Percentiles rank a stretch among this genome's conserved stretches.
phyloP scores from a whole-genome alignment of 2,888 invertebrate genomes.

The Xestobium rufovillosum region DNA sequence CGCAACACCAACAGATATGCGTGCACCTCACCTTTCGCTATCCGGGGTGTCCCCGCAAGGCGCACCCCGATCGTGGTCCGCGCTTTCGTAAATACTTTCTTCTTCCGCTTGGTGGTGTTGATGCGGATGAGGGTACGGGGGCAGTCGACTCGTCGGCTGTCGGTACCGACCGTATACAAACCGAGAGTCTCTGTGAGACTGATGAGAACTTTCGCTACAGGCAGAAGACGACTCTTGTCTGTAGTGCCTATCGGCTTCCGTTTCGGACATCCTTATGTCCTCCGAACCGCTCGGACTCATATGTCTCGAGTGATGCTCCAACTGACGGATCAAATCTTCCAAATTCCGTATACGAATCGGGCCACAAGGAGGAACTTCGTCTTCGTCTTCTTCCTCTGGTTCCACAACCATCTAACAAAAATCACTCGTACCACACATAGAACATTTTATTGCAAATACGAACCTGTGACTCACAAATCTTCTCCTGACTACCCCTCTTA shows the following conservation, averaged over 20 bases:
- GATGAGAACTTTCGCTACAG: constrained; percentile 68
- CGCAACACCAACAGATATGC: too few relatives aligned
- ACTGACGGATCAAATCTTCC: constrained; percentile 82
- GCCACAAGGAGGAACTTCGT: constrained; percentile 71
- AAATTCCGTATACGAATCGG: constrained; percentile 83
- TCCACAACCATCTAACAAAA: constrained; percentile 37
- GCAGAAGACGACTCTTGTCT: constrained; percentile 68
- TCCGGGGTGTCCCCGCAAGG: constrained; percentile 76
- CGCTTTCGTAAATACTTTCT: constrained; percentile 82
- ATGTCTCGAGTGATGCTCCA: constrained; percentile 81
- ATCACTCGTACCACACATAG: background rate
- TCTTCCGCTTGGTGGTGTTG: constrained; percentile 57
- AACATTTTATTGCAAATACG: constrained; percentile 26
- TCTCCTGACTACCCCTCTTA: constrained; percentile 62
- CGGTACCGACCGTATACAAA: constrained; percentile 63
- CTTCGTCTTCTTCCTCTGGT: constrained; percentile 60
- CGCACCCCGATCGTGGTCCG: constrained; percentile 60
- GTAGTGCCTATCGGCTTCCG: constrained; percentile 68
- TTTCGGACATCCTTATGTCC: constrained; percentile 82
- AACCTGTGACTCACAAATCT: constrained; percentile 63
- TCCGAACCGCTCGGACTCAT: constrained; percentile 89
- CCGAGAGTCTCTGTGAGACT: constrained; percentile 68
- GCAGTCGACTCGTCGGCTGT: constrained; percentile 39
- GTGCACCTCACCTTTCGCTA: constrained; percentile 85
- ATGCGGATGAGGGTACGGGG: constrained; percentile 42